phyloP scores from a whole-genome alignment of 2,888 invertebrate genomes.

The Phorcus lineatus region DNA sequence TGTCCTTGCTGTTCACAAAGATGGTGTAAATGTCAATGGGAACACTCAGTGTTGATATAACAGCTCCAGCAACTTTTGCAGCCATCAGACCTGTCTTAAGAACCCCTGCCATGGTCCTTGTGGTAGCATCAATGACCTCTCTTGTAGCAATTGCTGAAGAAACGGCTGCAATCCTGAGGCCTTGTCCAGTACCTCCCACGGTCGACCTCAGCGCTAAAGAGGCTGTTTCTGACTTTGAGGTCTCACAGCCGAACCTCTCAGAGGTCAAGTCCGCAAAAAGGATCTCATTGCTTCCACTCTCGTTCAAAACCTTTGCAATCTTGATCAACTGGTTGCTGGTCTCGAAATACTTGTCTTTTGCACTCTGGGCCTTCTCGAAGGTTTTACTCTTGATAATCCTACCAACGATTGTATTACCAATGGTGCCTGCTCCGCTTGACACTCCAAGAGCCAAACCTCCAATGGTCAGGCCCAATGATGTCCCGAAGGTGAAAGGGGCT shows the following conservation, averaged over 20 bases:
- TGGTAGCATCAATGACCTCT: background rate
- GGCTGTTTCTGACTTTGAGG: background rate
- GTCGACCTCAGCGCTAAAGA: background rate
- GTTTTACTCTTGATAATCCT: background rate
- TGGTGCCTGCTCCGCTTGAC: background rate
- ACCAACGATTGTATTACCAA: background rate
- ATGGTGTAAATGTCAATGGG: background rate
- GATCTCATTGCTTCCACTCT: background rate
- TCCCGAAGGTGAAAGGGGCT: slow-evolving; percentile 4
- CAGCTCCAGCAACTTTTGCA: background rate
- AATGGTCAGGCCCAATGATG: background rate
- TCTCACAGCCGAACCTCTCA: background rate
- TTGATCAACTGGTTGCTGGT: background rate
- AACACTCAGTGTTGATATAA: background rate
- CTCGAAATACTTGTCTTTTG: background rate
- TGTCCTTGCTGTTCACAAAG: background rate
- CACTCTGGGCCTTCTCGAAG: background rate
- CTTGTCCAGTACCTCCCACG: background rate
- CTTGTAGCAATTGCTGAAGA: background rate
- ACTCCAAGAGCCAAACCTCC: background rate
- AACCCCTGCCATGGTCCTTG: background rate
- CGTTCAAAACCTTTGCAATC: background rate
- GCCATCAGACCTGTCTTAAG: background rate
- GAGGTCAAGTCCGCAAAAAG: background rate
- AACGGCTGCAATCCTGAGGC: background rate